A percentile compares a stretch with the other conserved stretches of the same genome.
phyloP scores from a whole-genome alignment of 1,140 invertebrate species.

The Drosophila tani region DNA sequence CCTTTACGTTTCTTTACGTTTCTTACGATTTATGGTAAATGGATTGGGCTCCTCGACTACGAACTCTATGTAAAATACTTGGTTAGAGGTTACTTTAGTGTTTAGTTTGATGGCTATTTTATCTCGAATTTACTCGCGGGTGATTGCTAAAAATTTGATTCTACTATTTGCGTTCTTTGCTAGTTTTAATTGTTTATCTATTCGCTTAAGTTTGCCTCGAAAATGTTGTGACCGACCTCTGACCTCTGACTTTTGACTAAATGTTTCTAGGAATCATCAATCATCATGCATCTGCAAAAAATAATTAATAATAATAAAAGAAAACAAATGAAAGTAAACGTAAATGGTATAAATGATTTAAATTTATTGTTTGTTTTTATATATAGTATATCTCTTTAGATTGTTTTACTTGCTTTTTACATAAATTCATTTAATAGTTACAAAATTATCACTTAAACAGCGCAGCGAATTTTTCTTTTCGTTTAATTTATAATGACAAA shows the following conservation, averaged over 20 bases:
- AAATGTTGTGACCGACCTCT: slow-evolving; percentile 22
- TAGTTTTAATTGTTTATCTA: slow-evolving; percentile 60
- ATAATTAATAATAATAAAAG: background rate
- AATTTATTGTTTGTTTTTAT: slow-evolving; percentile 70
- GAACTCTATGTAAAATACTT: slow-evolving; percentile 74
- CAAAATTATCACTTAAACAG: slow-evolving; percentile 80
- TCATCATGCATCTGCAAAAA: slow-evolving; percentile 3
- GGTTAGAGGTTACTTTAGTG: slow-evolving; percentile 57
- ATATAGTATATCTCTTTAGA: slow-evolving; percentile 40
- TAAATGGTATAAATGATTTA: slow-evolving; percentile 73
- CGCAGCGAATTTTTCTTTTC: slow-evolving; percentile 48
- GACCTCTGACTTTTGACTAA: slow-evolving; percentile 4
- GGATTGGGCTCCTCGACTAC: slow-evolving; percentile 50
- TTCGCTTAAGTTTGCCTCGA: slow-evolving; percentile 47
- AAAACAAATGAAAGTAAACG: slow-evolving; percentile 31
- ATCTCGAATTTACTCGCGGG: slow-evolving; percentile 45
- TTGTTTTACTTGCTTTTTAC: slow-evolving; percentile 67
- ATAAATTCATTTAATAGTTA: slow-evolving; percentile 81
- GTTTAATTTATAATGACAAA: slow-evolving; percentile 33
- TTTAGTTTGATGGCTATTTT: slow-evolving; percentile 54
- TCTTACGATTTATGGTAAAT: slow-evolving; percentile 63
- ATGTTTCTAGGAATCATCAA: slow-evolving; percentile 27
- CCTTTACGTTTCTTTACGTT: slow-evolving; percentile 68
- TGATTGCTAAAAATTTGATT: slow-evolving; percentile 57
- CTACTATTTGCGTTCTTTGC: slow-evolving; percentile 52